A percentile compares a stretch with the other conserved stretches of the same genome.
These are phyloP conservation scores for Parus major DNA, from an alignment of 2,113 vertebrate species.

Conservation along the genomic window DNA sequence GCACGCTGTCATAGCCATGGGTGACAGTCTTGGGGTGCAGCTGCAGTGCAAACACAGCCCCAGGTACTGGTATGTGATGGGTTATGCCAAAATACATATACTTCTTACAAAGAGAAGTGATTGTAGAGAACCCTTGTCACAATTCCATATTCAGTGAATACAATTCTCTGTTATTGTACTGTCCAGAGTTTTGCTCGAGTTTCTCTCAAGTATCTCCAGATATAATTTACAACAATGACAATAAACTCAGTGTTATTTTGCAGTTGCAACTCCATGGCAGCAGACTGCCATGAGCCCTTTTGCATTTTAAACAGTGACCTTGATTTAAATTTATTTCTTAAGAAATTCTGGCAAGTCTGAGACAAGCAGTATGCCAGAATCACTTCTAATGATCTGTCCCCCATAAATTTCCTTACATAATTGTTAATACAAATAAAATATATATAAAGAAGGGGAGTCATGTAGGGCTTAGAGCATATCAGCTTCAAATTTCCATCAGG, in stretches of 20 bases:
- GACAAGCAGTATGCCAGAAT: neutral
- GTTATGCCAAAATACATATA: neutral
- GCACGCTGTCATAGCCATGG: neutral
- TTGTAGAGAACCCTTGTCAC: neutral
- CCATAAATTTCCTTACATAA: neutral
- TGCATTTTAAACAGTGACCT: neutral
- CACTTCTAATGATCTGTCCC: neutral
- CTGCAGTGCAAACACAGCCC: neutral
- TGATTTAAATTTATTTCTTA: conserved; percentile 3
- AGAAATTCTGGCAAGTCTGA: neutral
- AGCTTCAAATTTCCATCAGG: neutral
- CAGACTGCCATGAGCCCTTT: neutral
- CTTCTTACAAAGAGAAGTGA: neutral
- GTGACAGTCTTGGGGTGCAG: neutral
- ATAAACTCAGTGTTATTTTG: neutral
- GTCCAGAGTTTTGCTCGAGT: neutral
- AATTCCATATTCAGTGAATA: neutral
- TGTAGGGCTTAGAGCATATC: neutral
- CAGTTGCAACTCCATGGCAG: neutral
- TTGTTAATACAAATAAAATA: conserved; percentile 7
- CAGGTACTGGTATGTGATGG: neutral
- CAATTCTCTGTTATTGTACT: neutral
- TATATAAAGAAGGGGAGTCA: neutral
- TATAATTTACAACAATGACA: neutral
- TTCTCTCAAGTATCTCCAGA: neutral